These are phyloP conservation scores for Chloroclystis v-ata DNA, from an alignment of 2,888 invertebrate species.

Conservation along the genomic window DNA sequence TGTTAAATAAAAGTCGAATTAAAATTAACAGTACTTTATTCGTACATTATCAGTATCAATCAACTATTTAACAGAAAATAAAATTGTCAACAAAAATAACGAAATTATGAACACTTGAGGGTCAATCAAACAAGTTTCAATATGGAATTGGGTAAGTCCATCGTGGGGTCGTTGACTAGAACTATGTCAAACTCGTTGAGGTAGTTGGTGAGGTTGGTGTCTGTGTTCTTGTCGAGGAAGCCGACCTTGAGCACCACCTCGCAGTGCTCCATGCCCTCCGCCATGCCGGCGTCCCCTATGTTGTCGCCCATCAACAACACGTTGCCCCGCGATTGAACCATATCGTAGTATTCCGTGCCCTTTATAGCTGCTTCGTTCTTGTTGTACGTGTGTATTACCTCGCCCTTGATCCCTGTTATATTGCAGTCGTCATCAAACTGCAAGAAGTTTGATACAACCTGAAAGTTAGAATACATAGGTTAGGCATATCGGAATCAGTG, in stretches of 20 bases:
- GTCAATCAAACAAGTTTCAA: slow-evolving; percentile 55
- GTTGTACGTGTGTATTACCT: slow-evolving; percentile 94
- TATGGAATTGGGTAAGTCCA: slow-evolving; percentile 74
- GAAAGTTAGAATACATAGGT: slow-evolving; percentile 1
- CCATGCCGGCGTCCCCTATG: slow-evolving; percentile 95
- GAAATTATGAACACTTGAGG: too few relatives aligned
- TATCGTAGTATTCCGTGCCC: slow-evolving; percentile 87
- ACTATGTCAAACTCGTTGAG: slow-evolving; percentile 93
- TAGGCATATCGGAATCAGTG: too few relatives aligned
- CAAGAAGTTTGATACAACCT: slow-evolving; percentile 93
- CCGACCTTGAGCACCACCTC: slow-evolving; percentile 92
- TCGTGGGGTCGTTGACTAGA: slow-evolving; percentile 91
- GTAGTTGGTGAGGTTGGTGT: slow-evolving; percentile 83
- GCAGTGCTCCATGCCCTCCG: slow-evolving; percentile 87
- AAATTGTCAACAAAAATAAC: slow-evolving; percentile 13
- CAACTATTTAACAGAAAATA: slow-evolving; percentile 6
- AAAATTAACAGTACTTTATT: neutral
- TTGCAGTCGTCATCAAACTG: slow-evolving; percentile 80
- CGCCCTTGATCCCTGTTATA: slow-evolving; percentile 84
- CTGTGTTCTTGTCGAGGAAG: slow-evolving; percentile 89
- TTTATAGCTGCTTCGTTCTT: slow-evolving; percentile 93
- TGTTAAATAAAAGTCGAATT: too few relatives aligned
- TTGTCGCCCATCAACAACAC: slow-evolving; percentile 95
- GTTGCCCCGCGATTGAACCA: slow-evolving; percentile 83
- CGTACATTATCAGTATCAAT: slow-evolving; percentile 1